phyloP scores from a whole-genome alignment of 2,797 vertebrate genomes.

The Hozukius guyotensis region DNA sequence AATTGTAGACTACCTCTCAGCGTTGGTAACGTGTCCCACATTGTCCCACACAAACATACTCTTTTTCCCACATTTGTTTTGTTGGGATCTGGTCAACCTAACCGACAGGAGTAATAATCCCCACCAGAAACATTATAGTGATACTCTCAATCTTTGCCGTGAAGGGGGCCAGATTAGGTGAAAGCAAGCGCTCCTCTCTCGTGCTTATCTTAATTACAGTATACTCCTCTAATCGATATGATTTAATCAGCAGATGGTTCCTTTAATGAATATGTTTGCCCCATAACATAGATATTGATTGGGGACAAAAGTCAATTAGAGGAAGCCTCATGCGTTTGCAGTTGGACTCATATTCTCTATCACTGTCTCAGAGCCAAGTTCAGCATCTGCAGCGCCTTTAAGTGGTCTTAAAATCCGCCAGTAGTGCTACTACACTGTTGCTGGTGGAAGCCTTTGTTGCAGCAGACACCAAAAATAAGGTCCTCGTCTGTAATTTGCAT shows the following conservation, averaged over 20 bases:
- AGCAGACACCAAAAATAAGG: slow-evolving; percentile 79
- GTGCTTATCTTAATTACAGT: slow-evolving; percentile 82
- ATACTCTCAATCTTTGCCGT: slow-evolving; percentile 27
- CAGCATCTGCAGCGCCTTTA: slow-evolving; percentile 36
- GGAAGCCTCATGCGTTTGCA: slow-evolving; percentile 68
- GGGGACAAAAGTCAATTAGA: slow-evolving; percentile 79
- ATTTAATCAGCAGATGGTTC: slow-evolving; percentile 85
- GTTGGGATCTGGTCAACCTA: no score
- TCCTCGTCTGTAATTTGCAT: slow-evolving; percentile 82
- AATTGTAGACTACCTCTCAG: no score
- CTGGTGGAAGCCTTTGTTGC: slow-evolving; percentile 66
- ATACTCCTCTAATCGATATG: slow-evolving; percentile 80
- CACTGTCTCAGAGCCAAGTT: slow-evolving; percentile 41
- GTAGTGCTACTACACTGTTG: slow-evolving; percentile 21
- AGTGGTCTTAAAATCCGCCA: slow-evolving; percentile 64
- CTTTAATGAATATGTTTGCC: slow-evolving; percentile 84
- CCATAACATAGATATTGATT: slow-evolving; percentile 83
- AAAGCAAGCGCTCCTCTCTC: slow-evolving; percentile 48
- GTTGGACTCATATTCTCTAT: slow-evolving; percentile 56
- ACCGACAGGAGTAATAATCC: background rate
- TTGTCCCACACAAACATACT: no score
- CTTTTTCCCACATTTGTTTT: no score
- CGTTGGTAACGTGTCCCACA: no score
- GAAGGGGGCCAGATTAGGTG: slow-evolving; percentile 50
- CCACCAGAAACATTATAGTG: slow-evolving; percentile 1